A percentile compares a stretch with the other conserved stretches of the same genome.
phyloP scores from a whole-genome alignment of 2,797 vertebrate genomes.

The Triplophysa bombifrons region DNA sequence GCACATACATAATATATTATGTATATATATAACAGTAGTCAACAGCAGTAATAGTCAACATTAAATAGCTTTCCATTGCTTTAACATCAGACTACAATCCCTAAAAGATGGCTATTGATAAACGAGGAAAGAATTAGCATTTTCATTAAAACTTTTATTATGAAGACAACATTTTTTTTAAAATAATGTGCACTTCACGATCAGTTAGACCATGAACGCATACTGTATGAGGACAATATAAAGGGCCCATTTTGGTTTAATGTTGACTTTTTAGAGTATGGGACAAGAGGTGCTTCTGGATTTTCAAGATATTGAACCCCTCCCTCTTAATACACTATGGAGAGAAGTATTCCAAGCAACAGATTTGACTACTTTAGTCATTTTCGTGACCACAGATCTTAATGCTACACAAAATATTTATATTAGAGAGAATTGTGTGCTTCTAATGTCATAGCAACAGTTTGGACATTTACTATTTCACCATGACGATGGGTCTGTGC shows the following conservation, averaged over 20 bases:
- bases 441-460: too few relatives aligned
- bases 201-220: not conserved
- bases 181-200: not conserved
- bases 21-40: not conserved
- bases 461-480: too few relatives aligned
- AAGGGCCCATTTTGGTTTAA: not conserved
- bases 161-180: not conserved
- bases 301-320: not conserved
- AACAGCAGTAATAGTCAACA: not conserved
- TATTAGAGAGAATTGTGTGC: too few relatives aligned
- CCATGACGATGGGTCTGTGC: too few relatives aligned
- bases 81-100: not conserved
- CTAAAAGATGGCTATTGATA: not conserved
- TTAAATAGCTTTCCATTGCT: not conserved
- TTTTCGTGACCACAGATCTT: too few relatives aligned
- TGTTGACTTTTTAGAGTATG: not conserved
- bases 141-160: not conserved
- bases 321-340: not conserved
- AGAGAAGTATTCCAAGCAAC: not conserved
- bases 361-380: too few relatives aligned
- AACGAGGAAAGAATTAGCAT: not conserved
- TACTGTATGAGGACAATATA: not conserved
- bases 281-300: not conserved
- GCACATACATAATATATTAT: constrained; percentile 26
- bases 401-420: too few relatives aligned